Percentiles rank a stretch among this genome's conserved stretches.
Conservation (phyloP, 92 coral and sea anemone genomes). For the Epizoanthus ramosus region DNA sequence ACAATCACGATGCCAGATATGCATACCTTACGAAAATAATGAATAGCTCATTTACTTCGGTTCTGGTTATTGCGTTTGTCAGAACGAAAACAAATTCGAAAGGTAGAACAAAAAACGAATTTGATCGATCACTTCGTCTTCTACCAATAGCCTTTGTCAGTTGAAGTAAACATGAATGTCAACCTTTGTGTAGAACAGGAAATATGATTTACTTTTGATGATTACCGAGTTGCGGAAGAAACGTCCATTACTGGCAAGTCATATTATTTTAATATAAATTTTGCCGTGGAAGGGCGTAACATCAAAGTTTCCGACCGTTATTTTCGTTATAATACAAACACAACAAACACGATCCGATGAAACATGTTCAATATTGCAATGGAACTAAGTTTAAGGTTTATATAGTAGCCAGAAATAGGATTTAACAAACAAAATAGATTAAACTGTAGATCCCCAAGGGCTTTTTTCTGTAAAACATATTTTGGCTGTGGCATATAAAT, state of each 20-base stretch:
- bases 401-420: too few relatives aligned
- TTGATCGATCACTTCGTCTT: neutral
- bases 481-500: too few relatives aligned
- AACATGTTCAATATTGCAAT: too few relatives aligned
- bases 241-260: neutral
- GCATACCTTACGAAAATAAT: neutral
- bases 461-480: too few relatives aligned
- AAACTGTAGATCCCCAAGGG: too few relatives aligned
- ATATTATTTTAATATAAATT: neutral
- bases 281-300: conserved; percentile 6
- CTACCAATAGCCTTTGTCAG: neutral
- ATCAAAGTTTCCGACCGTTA: conserved; percentile 23
- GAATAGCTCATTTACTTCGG: neutral
- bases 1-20: neutral
- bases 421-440: too few relatives aligned
- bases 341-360: too few relatives aligned
- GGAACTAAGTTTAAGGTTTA: too few relatives aligned
- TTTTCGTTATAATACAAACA: conserved; percentile 4
- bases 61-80: neutral
- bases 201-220: conserved; percentile 42
- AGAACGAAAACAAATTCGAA: neutral
- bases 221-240: conserved; percentile 44
- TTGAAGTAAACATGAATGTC: conserved; percentile 5
- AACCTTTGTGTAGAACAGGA: conserved; percentile 35
- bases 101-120: conserved; percentile 12